Conservation (phyloP, 2,113 vertebrate species). For the Phycodurus eques region DNA sequence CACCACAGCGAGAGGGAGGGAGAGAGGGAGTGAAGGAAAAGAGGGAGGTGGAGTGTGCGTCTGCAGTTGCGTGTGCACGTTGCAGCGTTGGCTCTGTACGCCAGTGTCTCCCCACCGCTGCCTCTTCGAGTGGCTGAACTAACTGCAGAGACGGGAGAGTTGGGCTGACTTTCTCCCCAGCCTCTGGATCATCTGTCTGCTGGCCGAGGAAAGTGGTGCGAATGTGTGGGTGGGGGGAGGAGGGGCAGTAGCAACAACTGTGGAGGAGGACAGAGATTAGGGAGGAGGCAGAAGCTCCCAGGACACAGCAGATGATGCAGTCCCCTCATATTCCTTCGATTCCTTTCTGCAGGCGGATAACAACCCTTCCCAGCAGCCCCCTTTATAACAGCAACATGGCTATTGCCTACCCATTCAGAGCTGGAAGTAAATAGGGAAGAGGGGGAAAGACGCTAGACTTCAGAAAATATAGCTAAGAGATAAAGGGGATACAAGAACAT, state of each 20-base stretch:
- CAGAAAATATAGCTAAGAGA: slow-evolving; percentile 26
- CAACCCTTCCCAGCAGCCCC: slow-evolving; percentile 48
- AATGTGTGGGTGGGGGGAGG: slow-evolving; percentile 15
- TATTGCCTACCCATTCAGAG: slow-evolving; percentile 46
- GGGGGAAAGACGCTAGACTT: slow-evolving; percentile 19
- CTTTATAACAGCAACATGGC: slow-evolving; percentile 49
- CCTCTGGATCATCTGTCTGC: slow-evolving; percentile 64
- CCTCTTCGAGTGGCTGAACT: slow-evolving; percentile 52
- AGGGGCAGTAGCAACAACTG: slow-evolving; percentile 71
- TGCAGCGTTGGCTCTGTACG: slow-evolving; percentile 61
- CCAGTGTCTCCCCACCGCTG: slow-evolving; percentile 67
- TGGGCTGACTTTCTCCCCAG: slow-evolving; percentile 55
- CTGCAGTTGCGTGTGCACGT: slow-evolving; percentile 36
- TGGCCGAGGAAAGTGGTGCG: slow-evolving; percentile 54
- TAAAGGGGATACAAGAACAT: slow-evolving; percentile 16
- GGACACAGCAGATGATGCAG: slow-evolving; percentile 65
- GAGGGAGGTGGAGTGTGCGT: slow-evolving; percentile 46
- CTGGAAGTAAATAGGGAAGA: slow-evolving; percentile 32
- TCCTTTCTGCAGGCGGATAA: slow-evolving; percentile 40
- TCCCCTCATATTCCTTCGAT: slow-evolving; percentile 49
- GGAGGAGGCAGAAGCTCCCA: slow-evolving; percentile 33
- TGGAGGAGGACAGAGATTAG: slow-evolving; percentile 38
- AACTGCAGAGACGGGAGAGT: slow-evolving; percentile 35
- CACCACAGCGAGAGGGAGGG: slow-evolving; percentile 47
- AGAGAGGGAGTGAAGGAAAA: slow-evolving; percentile 25